Percentiles rank a stretch among this genome's conserved stretches.
These are phyloP conservation scores for Rhizoglyphus robini DNA, from an alignment of 1,140 invertebrate species.

Conservation along the genomic window DNA sequence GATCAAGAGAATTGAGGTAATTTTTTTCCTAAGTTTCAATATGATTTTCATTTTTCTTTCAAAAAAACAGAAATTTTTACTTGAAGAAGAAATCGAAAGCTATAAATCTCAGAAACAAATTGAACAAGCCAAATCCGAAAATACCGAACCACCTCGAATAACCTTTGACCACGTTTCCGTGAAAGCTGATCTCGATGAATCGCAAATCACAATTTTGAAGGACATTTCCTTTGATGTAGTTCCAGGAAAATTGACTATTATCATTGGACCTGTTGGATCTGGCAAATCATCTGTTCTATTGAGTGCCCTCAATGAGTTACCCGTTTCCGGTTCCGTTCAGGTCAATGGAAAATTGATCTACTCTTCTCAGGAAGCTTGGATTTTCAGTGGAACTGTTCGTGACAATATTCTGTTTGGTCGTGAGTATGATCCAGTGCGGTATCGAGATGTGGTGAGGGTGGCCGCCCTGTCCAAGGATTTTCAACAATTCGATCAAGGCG, in stretches of 20 bases:
- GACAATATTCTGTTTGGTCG: slow-evolving; percentile 80
- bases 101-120: slow-evolving; percentile 35
- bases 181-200: background rate
- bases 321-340: slow-evolving; percentile 34
- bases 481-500: slow-evolving; percentile 42
- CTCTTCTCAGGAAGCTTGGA: slow-evolving; percentile 49
- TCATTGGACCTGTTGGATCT: slow-evolving; percentile 62
- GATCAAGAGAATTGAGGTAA: slow-evolving; percentile 41
- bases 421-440: slow-evolving; percentile 50
- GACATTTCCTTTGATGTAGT: slow-evolving; percentile 49
- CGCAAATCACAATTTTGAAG: slow-evolving; percentile 29
- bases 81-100: slow-evolving; percentile 46
- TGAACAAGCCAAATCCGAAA: too few relatives aligned
- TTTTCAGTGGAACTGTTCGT: slow-evolving; percentile 48
- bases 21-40: background rate
- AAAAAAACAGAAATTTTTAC: slow-evolving; percentile 66
- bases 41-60: slow-evolving; percentile 38
- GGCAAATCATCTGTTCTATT: slow-evolving; percentile 41
- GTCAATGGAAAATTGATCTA: slow-evolving; percentile 10
- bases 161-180: slow-evolving; percentile 20
- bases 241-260: slow-evolving; percentile 48
- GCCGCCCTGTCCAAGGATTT: slow-evolving; percentile 65
- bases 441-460: slow-evolving; percentile 49
- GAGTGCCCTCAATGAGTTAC: slow-evolving; percentile 31
- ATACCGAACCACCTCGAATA: too few relatives aligned